Conservation (phyloP, 2,797 vertebrate genomes). For the Nannoperca obscura region DNA sequence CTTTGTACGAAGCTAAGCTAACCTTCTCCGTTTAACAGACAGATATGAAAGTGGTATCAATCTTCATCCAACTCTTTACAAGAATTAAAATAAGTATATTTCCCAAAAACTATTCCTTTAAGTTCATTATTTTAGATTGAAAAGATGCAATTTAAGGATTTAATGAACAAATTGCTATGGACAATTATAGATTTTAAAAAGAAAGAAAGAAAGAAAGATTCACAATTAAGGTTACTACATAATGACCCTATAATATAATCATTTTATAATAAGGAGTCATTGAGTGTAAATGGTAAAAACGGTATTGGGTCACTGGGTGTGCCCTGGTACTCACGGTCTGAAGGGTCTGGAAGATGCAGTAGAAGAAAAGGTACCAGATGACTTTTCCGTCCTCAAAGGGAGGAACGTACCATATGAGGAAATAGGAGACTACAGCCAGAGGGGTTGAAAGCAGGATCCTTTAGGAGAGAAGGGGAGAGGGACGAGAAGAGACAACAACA, state of each 20-base stretch:
- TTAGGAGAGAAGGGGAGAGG: not conserved
- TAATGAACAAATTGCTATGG: not conserved
- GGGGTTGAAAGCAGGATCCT: conserved; percentile 96
- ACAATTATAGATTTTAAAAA: not conserved
- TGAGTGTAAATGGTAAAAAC: not conserved
- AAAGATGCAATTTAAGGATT: not conserved
- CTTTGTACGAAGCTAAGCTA: too few relatives aligned
- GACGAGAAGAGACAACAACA: conserved; percentile 6
- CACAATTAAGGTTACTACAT: not conserved
- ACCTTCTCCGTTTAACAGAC: too few relatives aligned
- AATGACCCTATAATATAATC: not conserved
- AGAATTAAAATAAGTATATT: too few relatives aligned
- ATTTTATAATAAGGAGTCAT: not conserved
- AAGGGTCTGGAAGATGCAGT: conserved; percentile 96
- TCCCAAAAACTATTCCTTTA: not conserved
- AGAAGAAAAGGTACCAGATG: conserved; percentile 96
- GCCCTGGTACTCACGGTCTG: conserved; percentile 90
- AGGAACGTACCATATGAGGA: conserved; percentile 96
- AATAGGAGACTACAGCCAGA: conserved; percentile 91
- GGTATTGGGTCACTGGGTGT: not conserved
- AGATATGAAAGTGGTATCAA: not conserved
- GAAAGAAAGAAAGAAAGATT: not conserved
- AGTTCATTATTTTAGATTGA: not conserved
- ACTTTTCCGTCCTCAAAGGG: conserved; percentile 88
- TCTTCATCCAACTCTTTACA: not conserved